These are phyloP conservation scores for Avahi laniger DNA, from an alignment of 2,797 vertebrate genomes.

Conservation along the genomic window DNA sequence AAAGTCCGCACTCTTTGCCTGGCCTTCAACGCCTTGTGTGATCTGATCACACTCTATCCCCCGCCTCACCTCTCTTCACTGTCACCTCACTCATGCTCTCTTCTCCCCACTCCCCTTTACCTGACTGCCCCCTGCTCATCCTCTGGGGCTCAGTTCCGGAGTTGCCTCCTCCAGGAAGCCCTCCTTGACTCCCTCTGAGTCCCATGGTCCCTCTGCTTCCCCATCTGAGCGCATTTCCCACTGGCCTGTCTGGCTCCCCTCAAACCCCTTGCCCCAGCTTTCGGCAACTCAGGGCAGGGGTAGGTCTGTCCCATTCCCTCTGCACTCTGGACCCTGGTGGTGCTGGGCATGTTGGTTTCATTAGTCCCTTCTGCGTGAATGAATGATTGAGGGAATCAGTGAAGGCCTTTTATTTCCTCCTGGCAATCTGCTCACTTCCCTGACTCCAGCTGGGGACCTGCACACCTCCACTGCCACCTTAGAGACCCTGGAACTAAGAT, in stretches of 20 bases:
- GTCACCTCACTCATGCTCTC: not conserved
- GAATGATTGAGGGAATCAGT: not conserved
- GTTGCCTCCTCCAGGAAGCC: not conserved
- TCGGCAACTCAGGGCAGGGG: not conserved
- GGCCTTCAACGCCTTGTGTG: not conserved
- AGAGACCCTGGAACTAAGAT: not conserved
- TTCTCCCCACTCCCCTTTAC: not conserved
- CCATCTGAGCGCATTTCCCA: not conserved
- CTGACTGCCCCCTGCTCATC: not conserved
- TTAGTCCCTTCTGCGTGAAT: not conserved
- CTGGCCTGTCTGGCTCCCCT: not conserved
- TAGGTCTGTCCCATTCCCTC: not conserved
- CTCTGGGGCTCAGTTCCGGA: not conserved
- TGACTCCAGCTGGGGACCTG: not conserved
- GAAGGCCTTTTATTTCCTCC: not conserved
- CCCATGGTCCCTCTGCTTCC: not conserved
- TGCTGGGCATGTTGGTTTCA: not conserved
- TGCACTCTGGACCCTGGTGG: not conserved
- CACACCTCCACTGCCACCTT: accelerated
- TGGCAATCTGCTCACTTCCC: not conserved
- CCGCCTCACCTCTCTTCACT: not conserved
- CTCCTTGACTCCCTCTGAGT: not conserved
- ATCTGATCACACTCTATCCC: not conserved
- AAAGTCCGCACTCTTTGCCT: not conserved
- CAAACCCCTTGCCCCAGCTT: accelerated